Base-by-base conservation (phyloP, 2,113 vertebrate species). In the Sula dactylatra region DNA sequence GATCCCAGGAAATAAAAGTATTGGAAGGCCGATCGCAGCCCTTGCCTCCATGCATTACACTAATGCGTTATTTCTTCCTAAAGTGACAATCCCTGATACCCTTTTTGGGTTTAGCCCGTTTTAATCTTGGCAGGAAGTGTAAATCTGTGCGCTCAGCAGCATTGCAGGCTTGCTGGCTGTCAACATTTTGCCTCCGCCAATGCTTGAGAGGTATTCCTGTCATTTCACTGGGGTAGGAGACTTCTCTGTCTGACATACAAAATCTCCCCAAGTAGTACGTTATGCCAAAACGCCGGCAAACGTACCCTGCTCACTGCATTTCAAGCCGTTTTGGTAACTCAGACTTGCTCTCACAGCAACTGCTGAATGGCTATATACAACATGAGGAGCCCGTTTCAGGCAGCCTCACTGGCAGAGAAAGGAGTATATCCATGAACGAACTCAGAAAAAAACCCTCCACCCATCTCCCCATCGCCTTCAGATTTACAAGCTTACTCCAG, bases 71-170 rank as follows among this genome's bases (percentile, higher is more conserved):
- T 92, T 98, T 95, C 95, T 97, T 86, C 90, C 97, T 96, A 96
- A 97, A 98, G 98, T 78, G 97, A 98, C 97, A 98, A 97, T 98
- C 98, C 97, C 97, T 90, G 92, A 97, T 98, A 97, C 96, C 97
- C 97, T 97, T 97, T 98, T 97, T 98, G 97, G 95, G 97, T 97
- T 98, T 97, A 97, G 98, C 97, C 97, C 84, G 10, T 98, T 98
- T 98, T 97, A 97, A 97, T 98, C 97, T 98, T 98, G 98, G 98
- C 97, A 98, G 97, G 97, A 98, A 97, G 97, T 97, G 93, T 95
- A 96, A 98, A 98, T 98, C 98, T 98, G 96, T 95, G 97, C 77
- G 93, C 97, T 97, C 95, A 95, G 97, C 97, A 98, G 96, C 97
- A 96, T 54, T 71, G 85, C 93, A 93, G 95, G 61, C 95, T 98